Conservation (phyloP, 92 coral and sea anemone genomes). For the Metridium senile region DNA sequence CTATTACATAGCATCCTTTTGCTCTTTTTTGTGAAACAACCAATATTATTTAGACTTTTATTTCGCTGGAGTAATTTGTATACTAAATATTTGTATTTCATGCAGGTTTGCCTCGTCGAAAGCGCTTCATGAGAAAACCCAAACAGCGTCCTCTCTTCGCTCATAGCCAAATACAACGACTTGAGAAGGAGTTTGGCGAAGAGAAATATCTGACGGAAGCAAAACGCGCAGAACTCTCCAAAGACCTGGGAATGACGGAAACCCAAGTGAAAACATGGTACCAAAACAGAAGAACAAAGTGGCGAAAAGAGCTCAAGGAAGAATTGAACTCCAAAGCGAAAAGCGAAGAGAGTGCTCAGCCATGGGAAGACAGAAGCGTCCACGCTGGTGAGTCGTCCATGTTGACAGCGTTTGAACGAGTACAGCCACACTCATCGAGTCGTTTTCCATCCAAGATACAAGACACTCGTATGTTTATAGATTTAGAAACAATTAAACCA, state of each 20-base stretch:
- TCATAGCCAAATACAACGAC: slow-evolving; percentile 29
- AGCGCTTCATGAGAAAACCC: slow-evolving; percentile 32
- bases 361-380: slow-evolving; percentile 17
- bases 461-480: slow-evolving; percentile 30
- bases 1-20: slow-evolving; percentile 6
- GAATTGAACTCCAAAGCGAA: slow-evolving; percentile 17
- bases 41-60: neutral
- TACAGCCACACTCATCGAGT: neutral
- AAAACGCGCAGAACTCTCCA: slow-evolving; percentile 29
- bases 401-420: slow-evolving; percentile 18
- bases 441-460: slow-evolving; percentile 23
- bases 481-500: slow-evolving; percentile 22
- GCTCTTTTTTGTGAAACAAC: slow-evolving; percentile 2
- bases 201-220: slow-evolving; percentile 36
- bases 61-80: neutral
- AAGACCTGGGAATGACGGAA: slow-evolving; percentile 39
- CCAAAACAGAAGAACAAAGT: slow-evolving; percentile 19
- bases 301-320: slow-evolving; percentile 28
- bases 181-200: slow-evolving; percentile 36
- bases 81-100: neutral
- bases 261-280: slow-evolving; percentile 26
- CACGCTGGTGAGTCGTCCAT: slow-evolving; percentile 20
- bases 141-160: slow-evolving; percentile 37
- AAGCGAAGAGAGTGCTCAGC: slow-evolving; percentile 10
- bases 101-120: slow-evolving; percentile 22